Percentiles rank a stretch among this genome's conserved stretches.
Evolutionary conservation across 1,140 invertebrate species (phyloP).

Genomic region (Battus philenor): DNA sequence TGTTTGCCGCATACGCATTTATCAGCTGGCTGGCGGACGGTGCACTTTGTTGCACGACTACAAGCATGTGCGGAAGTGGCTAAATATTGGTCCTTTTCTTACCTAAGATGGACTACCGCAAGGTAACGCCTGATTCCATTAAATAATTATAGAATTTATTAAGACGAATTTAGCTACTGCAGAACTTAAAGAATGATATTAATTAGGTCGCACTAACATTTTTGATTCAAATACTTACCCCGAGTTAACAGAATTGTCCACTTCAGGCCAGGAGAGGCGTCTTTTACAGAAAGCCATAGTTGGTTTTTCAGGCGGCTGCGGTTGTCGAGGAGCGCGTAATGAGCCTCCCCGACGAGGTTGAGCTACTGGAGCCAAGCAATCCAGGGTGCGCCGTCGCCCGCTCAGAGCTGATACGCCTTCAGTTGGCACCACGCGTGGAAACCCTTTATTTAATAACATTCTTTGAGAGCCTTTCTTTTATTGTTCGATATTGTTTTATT

Average conservation of each 20-base stretch:
- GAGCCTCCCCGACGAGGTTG: constrained; percentile 77
- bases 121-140: too few species aligned
- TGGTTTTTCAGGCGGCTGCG: constrained; percentile 77
- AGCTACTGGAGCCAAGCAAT: constrained; percentile 77
- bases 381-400: constrained; percentile 76
- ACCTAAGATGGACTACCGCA: too few species aligned
- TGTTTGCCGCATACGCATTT: too few species aligned
- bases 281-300: constrained; percentile 83
- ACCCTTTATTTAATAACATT: constrained; percentile 55
- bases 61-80: too few species aligned
- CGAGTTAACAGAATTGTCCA: constrained; percentile 86
- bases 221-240: constrained; percentile 79
- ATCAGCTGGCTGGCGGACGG: too few species aligned
- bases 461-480: too few species aligned
- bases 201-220: too few species aligned
- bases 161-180: background rate
- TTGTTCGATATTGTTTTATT: too few species aligned
- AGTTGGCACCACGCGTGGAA: constrained; percentile 80
- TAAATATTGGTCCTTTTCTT: too few species aligned
- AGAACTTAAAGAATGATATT: background rate
- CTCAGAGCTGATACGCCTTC: constrained; percentile 78
- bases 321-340: constrained; percentile 75
- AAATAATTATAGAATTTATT: background rate
- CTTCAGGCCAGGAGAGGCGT: constrained; percentile 87
- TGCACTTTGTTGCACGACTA: too few species aligned